These are phyloP conservation scores for Alloscopus bannaensis DNA, from an alignment of 2,888 invertebrate species.

Conservation along the genomic window DNA sequence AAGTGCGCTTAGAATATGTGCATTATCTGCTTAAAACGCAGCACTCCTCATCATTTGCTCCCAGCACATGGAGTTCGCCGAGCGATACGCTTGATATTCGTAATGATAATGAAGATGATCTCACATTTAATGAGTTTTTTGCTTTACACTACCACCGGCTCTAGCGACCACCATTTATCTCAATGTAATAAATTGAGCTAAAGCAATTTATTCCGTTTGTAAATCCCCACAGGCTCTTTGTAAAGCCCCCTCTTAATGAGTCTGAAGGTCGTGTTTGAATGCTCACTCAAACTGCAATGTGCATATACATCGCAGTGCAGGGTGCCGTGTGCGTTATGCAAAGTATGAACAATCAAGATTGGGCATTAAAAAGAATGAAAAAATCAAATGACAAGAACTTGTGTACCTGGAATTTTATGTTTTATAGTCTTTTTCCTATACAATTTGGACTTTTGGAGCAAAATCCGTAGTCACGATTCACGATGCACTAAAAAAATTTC, in stretches of 20 bases:
- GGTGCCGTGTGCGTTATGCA: not conserved
- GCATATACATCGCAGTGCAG: not conserved
- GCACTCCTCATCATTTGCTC: not conserved
- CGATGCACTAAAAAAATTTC: too few species aligned
- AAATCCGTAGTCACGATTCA: too few species aligned
- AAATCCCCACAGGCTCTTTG: conserved; percentile 28
- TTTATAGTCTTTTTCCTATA: too few species aligned
- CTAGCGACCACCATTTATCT: conserved; percentile 8
- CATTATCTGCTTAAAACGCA: not conserved
- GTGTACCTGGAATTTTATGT: too few species aligned
- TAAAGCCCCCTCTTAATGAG: conserved; percentile 34
- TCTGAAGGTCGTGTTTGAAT: conserved; percentile 37
- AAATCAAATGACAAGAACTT: not conserved
- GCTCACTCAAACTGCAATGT: not conserved
- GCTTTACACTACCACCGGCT: conserved; percentile 22
- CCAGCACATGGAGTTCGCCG: not conserved
- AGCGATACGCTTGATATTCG: conserved; percentile 5
- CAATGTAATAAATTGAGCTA: conserved; percentile 23
- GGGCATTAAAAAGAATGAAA: not conserved
- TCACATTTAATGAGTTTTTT: conserved; percentile 35
- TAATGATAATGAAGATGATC: conserved; percentile 37
- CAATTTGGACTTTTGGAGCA: too few species aligned
- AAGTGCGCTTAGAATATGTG: too few species aligned
- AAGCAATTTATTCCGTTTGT: conserved; percentile 12
- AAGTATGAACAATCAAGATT: not conserved